A percentile compares a stretch with the other conserved stretches of the same genome.
Conservation (phyloP, 1,140 invertebrate genomes). For the Ylistrum balloti region DNA sequence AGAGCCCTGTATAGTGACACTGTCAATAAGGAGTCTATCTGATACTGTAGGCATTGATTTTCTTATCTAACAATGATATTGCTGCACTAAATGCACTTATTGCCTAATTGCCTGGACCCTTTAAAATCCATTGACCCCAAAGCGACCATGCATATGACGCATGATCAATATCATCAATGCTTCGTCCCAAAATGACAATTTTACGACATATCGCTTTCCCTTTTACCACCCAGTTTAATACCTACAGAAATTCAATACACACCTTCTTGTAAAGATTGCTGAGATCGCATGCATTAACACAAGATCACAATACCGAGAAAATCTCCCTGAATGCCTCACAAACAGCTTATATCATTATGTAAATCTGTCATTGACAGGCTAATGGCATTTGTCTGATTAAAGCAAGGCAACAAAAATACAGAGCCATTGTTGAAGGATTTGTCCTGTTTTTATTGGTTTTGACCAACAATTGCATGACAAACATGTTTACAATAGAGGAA, state of each 20-base stretch:
- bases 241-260: constrained; percentile 12
- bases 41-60: no score
- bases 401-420: neutral
- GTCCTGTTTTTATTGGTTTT: neutral
- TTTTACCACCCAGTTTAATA: neutral
- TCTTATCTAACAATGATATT: neutral
- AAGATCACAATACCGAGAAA: neutral
- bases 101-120: neutral
- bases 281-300: neutral
- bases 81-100: neutral
- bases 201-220: constrained; percentile 9
- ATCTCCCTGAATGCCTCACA: neutral
- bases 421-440: neutral
- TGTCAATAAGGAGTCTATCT: no score
- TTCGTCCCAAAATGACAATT: neutral
- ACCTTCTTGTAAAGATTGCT: neutral
- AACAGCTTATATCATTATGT: neutral
- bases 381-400: neutral
- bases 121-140: neutral
- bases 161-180: neutral
- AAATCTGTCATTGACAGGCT: no score
- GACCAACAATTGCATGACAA: neutral
- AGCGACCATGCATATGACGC: neutral
- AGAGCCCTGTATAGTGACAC: no score
- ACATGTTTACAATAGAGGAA: neutral